A percentile compares a stretch with the other conserved stretches of the same genome.
Evolutionary conservation across 2,888 invertebrate species (phyloP).

Genomic region (Elmis aenea): DNA sequence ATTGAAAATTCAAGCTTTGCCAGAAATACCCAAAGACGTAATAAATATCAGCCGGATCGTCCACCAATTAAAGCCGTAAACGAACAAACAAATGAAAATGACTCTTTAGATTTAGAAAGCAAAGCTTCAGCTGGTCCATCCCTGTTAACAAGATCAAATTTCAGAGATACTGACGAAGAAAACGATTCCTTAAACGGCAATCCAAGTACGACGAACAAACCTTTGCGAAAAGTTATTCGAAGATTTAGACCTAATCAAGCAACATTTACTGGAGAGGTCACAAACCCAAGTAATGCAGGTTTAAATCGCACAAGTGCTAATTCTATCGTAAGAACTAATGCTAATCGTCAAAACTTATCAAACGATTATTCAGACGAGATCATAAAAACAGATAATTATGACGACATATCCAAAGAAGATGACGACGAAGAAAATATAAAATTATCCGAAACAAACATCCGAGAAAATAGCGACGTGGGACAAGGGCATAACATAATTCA

Average conservation of each 20-base stretch:
- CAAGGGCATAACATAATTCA: constrained; percentile 7
- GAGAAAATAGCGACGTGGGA: constrained; percentile 40
- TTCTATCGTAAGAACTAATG: too few species aligned
- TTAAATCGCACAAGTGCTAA: too few species aligned
- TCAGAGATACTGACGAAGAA: too few species aligned
- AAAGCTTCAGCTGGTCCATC: too few species aligned
- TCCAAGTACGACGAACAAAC: too few species aligned
- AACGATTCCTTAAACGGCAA: too few species aligned
- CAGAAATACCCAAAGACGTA: constrained; percentile 6
- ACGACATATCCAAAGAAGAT: constrained; percentile 19
- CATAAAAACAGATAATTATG: constrained; percentile 1
- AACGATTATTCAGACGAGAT: neutral
- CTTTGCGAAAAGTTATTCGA: constrained; percentile 13
- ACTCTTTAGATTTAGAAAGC: constrained; percentile 3
- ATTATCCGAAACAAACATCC: constrained; percentile 44
- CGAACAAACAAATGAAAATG: neutral
- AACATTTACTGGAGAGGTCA: neutral
- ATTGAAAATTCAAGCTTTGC: constrained; percentile 16
- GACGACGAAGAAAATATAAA: constrained; percentile 42
- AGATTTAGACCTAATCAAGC: constrained; percentile 15
- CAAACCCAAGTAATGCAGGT: too few species aligned
- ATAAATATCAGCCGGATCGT: too few species aligned
- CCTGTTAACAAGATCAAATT: too few species aligned
- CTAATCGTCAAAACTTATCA: too few species aligned
- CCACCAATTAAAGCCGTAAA: too few species aligned